Conservation (phyloP, 2,888 invertebrate species). For the Synergus japonicus region DNA sequence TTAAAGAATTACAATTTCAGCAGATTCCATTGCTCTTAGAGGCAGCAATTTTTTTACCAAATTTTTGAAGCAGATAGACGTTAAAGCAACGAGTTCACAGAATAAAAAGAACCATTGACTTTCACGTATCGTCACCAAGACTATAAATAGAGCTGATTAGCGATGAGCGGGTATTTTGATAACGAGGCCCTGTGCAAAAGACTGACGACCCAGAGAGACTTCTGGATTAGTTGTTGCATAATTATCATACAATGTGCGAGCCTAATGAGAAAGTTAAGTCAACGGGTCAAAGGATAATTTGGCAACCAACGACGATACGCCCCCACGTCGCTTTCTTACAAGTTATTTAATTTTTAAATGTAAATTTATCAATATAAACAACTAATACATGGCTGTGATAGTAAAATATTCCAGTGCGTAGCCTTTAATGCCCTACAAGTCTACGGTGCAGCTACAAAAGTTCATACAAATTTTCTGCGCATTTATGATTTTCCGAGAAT, state of each 20-base stretch:
- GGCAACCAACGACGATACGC: neutral
- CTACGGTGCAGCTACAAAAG: too few species aligned
- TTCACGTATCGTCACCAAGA: neutral
- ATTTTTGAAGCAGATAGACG: neutral
- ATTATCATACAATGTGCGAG: neutral
- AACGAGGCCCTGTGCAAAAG: neutral
- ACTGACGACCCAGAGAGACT: neutral
- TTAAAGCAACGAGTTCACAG: neutral
- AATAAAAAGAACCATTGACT: neutral
- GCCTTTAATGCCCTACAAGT: too few species aligned
- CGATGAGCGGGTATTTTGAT: constrained; percentile 3
- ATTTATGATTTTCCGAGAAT: neutral
- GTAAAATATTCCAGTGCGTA: neutral
- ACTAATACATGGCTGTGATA: too few species aligned
- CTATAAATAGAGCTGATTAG: constrained; percentile 13
- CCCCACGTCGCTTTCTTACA: neutral
- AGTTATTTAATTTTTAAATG: neutral
- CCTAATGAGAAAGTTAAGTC: neutral
- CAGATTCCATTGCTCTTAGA: neutral
- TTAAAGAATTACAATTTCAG: constrained; percentile 27
- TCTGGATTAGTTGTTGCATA: constrained; percentile 29
- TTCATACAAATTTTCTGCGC: too few species aligned
- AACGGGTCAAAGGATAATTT: neutral
- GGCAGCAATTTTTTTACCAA: neutral
- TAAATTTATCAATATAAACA: neutral